phyloP scores from a whole-genome alignment of 2,113 vertebrate species.

The Bubo bubo region DNA sequence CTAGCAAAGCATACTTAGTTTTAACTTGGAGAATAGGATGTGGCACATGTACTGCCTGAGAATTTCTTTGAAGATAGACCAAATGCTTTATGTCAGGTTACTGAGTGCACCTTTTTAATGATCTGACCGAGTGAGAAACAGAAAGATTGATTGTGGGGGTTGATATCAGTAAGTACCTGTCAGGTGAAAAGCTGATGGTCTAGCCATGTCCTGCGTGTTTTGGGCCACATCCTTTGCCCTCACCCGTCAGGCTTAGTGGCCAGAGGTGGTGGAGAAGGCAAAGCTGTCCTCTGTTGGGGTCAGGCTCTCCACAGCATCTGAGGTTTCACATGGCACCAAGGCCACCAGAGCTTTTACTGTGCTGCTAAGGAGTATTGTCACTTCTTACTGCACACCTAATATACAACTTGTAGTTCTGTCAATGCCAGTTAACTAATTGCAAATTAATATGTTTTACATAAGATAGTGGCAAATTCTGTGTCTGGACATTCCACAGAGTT shows the following conservation, averaged over 20 bases:
- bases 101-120: not conserved
- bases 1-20: not conserved
- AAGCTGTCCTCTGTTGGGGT: not conserved
- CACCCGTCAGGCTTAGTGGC: not conserved
- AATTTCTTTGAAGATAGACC: not conserved
- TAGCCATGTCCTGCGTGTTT: rapidly evolving
- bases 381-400: not conserved
- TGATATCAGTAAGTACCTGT: not conserved
- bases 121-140: not conserved
- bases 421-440: not conserved
- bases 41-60: not conserved
- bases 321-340: not conserved
- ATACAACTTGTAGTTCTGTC: not conserved
- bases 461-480: not conserved
- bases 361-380: not conserved
- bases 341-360: not conserved
- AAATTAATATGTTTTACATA: not conserved
- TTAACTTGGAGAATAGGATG: not conserved
- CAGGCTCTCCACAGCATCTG: not conserved
- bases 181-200: not conserved
- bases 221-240: not conserved
- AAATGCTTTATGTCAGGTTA: not conserved
- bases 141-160: not conserved
- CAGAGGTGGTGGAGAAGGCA: not conserved
- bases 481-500: not conserved